Conservation (phyloP, 2,888 invertebrate genomes). For the Resseliella maxima region DNA sequence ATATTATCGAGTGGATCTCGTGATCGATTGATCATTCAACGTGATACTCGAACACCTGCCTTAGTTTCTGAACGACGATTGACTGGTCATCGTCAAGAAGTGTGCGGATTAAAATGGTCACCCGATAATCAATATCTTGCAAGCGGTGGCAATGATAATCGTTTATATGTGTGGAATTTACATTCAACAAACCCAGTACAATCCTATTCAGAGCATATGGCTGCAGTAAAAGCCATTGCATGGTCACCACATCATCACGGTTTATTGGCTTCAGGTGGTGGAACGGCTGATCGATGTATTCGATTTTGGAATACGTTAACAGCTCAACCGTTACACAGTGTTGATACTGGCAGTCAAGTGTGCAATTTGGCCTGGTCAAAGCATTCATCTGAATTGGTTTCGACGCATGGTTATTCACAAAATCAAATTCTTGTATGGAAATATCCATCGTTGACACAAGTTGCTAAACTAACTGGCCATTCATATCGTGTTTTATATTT, state of each 20-base stretch:
- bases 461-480: constrained; percentile 96
- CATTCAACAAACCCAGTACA: constrained; percentile 90
- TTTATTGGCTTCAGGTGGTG: constrained; percentile 95
- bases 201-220: constrained; percentile 95
- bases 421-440: constrained; percentile 99
- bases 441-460: constrained; percentile 95
- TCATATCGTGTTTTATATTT: constrained; percentile 95
- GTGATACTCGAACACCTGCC: constrained; percentile 90
- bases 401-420: constrained; percentile 98
- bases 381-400: constrained; percentile 96
- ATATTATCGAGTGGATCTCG: constrained; percentile 94
- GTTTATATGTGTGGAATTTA: constrained; percentile 74
- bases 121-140: constrained; percentile 97
- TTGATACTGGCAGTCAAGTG: constrained; percentile 97
- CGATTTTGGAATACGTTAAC: constrained; percentile 99
- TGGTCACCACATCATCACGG: constrained; percentile 99
- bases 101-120: constrained; percentile 98
- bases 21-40: constrained; percentile 91
- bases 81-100: constrained; percentile 95
- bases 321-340: constrained; percentile 97
- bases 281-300: constrained; percentile 97
- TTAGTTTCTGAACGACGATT: constrained; percentile 81
- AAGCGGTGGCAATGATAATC: constrained; percentile 94
- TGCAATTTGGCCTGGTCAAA: constrained; percentile 99
- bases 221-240: constrained; percentile 97